Conservation (phyloP, 2,113 vertebrate species). For the Danio rerio region GRCz12tu NC_133199.1:38735001-38735500, state of each 20-base stretch:
- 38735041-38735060: too few species aligned
- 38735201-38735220: neutral
- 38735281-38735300: neutral
- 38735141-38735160: neutral
- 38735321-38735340: neutral
- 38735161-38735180: neutral
- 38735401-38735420: neutral
- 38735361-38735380: neutral
- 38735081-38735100: neutral
- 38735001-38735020: too few species aligned
- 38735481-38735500: slow-evolving; percentile 20
- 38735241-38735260: neutral
- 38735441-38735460: slow-evolving; percentile 20
- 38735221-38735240: neutral
- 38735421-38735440: neutral
- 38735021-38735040: too few species aligned
- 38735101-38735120: neutral
- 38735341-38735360: neutral
- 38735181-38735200: slow-evolving; percentile 2
- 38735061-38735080: neutral
- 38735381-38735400: neutral
- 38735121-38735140: neutral
- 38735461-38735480: slow-evolving; percentile 37
- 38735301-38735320: neutral
- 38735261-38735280: neutral